A percentile compares a stretch with the other conserved stretches of the same genome.
Conservation (phyloP, 2,888 invertebrate genomes). For the Aleiodes alternator region DNA sequence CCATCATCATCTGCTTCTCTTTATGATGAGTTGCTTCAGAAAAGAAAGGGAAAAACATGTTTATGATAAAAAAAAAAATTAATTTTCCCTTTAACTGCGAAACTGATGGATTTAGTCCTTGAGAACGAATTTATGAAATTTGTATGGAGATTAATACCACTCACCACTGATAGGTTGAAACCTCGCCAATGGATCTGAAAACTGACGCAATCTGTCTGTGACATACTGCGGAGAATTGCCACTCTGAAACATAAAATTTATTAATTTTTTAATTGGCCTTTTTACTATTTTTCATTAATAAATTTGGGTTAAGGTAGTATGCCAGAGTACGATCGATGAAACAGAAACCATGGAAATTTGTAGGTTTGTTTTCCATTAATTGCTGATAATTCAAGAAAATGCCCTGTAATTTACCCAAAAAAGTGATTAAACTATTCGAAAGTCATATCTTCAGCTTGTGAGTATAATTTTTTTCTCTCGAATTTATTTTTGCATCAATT, state of each 20-base stretch:
- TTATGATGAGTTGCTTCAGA: not conserved
- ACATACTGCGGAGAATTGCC: constrained; percentile 75
- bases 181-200: constrained; percentile 77
- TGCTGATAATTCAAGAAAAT: too few relatives aligned
- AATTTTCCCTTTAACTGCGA: not conserved
- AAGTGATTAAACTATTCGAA: too few relatives aligned
- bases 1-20: not conserved
- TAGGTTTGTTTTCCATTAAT: too few relatives aligned
- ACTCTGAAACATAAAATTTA: constrained; percentile 73
- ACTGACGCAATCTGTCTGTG: constrained; percentile 76
- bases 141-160: constrained; percentile 61
- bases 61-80: too few relatives aligned
- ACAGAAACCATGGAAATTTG: too few relatives aligned
- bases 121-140: constrained; percentile 28
- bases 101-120: not conserved
- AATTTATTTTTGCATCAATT: too few relatives aligned
- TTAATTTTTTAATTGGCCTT: constrained; percentile 39
- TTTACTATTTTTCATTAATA: not conserved
- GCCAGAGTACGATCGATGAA: too few relatives aligned
- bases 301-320: too few relatives aligned
- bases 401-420: too few relatives aligned
- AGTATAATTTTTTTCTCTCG: too few relatives aligned
- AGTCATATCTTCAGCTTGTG: too few relatives aligned
- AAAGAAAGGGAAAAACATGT: too few relatives aligned
- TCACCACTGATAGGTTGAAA: constrained; percentile 77